phyloP scores from a whole-genome alignment of 2,888 invertebrate genomes.

The Sabatieria punctata region DNA sequence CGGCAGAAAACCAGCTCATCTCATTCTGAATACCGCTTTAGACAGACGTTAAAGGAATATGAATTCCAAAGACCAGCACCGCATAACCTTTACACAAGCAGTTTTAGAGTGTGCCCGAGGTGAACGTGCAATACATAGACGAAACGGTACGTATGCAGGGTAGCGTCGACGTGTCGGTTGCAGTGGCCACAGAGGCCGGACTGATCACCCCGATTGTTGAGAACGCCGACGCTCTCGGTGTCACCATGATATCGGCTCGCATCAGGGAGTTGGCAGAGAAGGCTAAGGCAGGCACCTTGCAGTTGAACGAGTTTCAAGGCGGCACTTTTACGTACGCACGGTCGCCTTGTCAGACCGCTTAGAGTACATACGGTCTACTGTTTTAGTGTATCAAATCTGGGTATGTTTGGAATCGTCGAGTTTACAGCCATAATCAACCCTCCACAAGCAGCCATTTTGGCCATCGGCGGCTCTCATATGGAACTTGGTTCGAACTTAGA shows the following conservation, averaged over 20 bases:
- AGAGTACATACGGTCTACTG: constrained; percentile 11
- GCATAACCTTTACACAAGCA: neutral
- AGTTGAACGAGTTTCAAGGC: constrained; percentile 50
- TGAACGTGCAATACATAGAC: constrained; percentile 34
- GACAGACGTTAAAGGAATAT: constrained; percentile 36
- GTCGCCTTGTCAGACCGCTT: neutral
- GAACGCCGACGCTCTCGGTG: constrained; percentile 40
- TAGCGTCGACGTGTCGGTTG: constrained; percentile 45
- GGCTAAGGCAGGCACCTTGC: constrained; percentile 45
- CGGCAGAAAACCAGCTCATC: too few relatives aligned
- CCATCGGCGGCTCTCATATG: constrained; percentile 39
- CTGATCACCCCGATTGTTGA: constrained; percentile 49
- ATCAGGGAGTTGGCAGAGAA: constrained; percentile 40
- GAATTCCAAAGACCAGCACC: constrained; percentile 29
- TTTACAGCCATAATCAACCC: constrained; percentile 52
- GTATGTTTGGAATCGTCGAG: constrained; percentile 47
- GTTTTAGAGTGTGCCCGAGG: constrained; percentile 32
- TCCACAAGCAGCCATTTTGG: constrained; percentile 48
- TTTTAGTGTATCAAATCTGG: constrained; percentile 47
- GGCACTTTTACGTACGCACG: constrained; percentile 32
- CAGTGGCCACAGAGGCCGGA: constrained; percentile 48
- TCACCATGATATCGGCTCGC: constrained; percentile 38
- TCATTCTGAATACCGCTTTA: constrained; percentile 1
- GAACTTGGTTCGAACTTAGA: constrained; percentile 20
- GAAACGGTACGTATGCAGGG: constrained; percentile 27